Conservation (phyloP, 2,113 vertebrate species). For the Nyctereutes procyonoides region DNA sequence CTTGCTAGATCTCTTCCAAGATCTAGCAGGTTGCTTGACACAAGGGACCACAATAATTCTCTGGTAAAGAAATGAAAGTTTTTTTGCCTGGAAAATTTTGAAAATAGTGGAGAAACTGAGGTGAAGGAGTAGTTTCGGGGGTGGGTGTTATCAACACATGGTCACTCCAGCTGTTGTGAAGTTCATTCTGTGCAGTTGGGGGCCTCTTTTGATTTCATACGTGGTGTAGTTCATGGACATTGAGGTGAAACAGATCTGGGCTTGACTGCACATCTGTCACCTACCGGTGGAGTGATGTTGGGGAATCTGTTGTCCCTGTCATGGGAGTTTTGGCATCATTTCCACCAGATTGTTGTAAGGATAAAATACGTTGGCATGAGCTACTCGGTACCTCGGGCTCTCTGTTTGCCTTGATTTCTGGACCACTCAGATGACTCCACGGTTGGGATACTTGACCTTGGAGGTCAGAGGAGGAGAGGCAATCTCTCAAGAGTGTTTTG, state of each 20-base stretch:
- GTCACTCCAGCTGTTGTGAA: no score
- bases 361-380: neutral
- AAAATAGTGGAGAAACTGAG: neutral
- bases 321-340: neutral
- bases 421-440: neutral
- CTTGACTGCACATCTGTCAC: neutral
- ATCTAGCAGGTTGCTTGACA: neutral
- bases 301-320: neutral
- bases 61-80: neutral
- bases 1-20: neutral
- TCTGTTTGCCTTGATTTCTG: neutral
- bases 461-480: neutral
- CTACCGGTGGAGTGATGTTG: neutral
- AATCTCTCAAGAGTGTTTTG: neutral
- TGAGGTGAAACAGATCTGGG: neutral
- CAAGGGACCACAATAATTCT: neutral
- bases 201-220: neutral
- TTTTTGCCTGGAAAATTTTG: neutral
- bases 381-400: neutral
- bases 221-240: rapidly evolving
- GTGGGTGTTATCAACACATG: neutral
- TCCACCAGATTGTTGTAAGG: neutral
- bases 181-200: neutral
- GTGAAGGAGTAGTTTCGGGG: neutral
- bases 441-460: neutral